Evolutionary conservation across 2,797 vertebrate species (phyloP), one percentile per base, ranked within the genome.

Genomic region (Amniataba percoides): DNA sequence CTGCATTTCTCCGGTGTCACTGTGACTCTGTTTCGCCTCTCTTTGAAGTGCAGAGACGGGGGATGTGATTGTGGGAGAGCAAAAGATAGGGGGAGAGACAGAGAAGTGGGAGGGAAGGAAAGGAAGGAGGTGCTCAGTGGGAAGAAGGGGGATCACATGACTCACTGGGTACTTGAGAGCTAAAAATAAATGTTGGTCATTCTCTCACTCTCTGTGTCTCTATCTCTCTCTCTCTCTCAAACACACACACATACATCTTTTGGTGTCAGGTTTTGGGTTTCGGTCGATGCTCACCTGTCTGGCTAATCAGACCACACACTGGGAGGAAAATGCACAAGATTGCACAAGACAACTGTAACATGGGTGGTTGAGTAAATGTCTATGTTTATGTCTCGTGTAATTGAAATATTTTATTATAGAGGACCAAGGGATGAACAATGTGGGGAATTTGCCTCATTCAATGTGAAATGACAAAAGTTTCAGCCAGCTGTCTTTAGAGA

Each of bases 121-220:
- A 78, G 81, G 83, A 85, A 83, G 71, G 86, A 87, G 82, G 46
- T n/a, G 77, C 82, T 88, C 82, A 72, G 77, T 73, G 60, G 80
- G 81, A 76, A 68, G 84, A 76, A 71, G 82, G 84, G 87, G 87
- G 78, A 90, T 94, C 94, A 94, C 88, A 92, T 94, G 93, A 95
- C 91, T 93, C 86, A 89, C 84, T 87, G 84, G 83, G 88, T 87
- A 76, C 86, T 90, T 85, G 77, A 83, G 84, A 83, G 92, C 92
- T 94, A 95, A 94, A 95, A 94, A 94, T 95, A 95, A 89, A 91
- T 77, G 68, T 84, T 89, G 91, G 83, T 88, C 87, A 85, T 84
- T 82, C 86, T 87, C 74, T 84, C 84, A 76, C 83, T 87, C 65
- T 87, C 42, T n/a, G 73, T 83, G 53, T 87, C 80, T 82, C 67